These are phyloP conservation scores for Crepidodera aurea DNA, from an alignment of 2,888 invertebrate species.

Conservation along the genomic window DNA sequence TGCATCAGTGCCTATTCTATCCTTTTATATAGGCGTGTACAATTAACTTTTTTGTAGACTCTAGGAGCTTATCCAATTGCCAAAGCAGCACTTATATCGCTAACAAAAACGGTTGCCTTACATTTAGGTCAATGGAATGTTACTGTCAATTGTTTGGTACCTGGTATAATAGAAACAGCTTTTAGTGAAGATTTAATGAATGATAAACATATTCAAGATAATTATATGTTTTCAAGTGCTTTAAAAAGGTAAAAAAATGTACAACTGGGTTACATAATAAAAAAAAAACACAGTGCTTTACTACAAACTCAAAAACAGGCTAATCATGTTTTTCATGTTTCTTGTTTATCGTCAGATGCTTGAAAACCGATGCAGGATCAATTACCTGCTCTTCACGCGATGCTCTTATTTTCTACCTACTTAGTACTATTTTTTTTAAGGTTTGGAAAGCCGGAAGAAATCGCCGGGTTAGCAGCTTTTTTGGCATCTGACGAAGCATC, in stretches of 20 bases:
- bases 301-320: too few relatives aligned
- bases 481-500: neutral
- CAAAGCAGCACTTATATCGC: conserved; percentile 89
- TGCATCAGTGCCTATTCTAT: too few relatives aligned
- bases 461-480: neutral
- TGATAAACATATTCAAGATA: conserved; percentile 56
- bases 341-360: too few relatives aligned
- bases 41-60: conserved; percentile 69
- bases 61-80: conserved; percentile 91
- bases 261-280: too few relatives aligned
- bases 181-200: conserved; percentile 77
- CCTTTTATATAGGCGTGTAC: too few relatives aligned
- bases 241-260: neutral
- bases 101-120: conserved; percentile 82
- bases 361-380: too few relatives aligned
- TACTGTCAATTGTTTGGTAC: conserved; percentile 91
- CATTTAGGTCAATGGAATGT: conserved; percentile 83
- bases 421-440: too few relatives aligned
- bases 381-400: too few relatives aligned
- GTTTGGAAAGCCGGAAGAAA: neutral
- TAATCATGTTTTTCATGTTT: too few relatives aligned
- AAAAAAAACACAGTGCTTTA: too few relatives aligned
- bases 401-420: too few relatives aligned
- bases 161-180: conserved; percentile 89
- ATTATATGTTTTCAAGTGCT: neutral